Evolutionary conservation across 2,797 vertebrate species (phyloP).

Genomic region (Urosaurus nigricauda): DNA sequence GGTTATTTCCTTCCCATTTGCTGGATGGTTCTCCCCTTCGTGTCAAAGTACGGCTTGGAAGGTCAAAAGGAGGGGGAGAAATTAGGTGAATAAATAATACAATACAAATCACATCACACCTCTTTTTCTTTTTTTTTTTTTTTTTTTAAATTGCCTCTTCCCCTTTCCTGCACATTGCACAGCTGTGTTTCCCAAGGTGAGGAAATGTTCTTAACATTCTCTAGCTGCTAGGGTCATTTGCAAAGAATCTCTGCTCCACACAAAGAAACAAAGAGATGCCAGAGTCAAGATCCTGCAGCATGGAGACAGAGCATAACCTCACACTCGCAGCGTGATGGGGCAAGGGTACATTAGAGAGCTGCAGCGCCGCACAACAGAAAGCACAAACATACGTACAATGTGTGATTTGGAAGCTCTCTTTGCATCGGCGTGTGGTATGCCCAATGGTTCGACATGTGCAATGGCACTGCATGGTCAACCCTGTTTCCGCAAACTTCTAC

Average conservation of each 20-base stretch:
- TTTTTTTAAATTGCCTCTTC: slow-evolving; percentile 11
- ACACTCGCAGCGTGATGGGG: no score
- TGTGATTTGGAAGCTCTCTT: no score
- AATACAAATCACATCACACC: slow-evolving; percentile 75
- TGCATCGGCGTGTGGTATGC: no score
- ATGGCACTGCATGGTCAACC: no score
- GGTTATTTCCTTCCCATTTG: slow-evolving; percentile 59
- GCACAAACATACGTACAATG: no score
- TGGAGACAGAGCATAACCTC: no score
- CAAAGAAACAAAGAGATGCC: slow-evolving; percentile 8
- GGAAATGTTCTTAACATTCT: neutral
- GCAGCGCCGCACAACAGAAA: no score
- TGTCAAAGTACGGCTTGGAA: slow-evolving; percentile 63
- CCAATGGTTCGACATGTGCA: no score
- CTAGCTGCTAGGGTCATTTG: neutral
- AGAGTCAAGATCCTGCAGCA: no score
- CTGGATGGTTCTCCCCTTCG: slow-evolving; percentile 43
- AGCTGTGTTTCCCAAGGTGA: slow-evolving; percentile 39
- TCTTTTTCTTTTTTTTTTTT: slow-evolving; percentile 46
- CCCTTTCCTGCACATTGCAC: neutral
- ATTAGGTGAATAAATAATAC: slow-evolving; percentile 70
- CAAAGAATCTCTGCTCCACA: neutral
- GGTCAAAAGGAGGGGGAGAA: slow-evolving; percentile 57
- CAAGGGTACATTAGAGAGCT: no score
- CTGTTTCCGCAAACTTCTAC: no score